These are phyloP conservation scores for Phainopepla nitens DNA, from an alignment of 2,113 vertebrate species.

Conservation along the genomic window DNA sequence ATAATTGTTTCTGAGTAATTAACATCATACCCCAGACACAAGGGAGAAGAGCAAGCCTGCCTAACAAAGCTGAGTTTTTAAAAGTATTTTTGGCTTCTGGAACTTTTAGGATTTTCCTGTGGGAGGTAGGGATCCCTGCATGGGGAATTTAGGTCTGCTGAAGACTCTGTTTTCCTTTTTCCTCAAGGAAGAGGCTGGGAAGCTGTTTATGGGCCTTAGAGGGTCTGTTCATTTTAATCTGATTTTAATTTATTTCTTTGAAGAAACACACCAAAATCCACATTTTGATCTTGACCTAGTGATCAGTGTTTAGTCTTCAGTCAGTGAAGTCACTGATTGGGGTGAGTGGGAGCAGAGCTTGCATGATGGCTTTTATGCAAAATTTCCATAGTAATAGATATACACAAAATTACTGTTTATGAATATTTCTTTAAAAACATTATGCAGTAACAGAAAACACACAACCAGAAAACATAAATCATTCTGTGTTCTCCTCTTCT, in stretches of 20 bases:
- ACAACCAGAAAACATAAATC: background rate
- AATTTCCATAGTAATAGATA: background rate
- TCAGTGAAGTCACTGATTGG: background rate
- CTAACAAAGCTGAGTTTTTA: background rate
- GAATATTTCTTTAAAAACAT: background rate
- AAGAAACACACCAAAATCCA: background rate
- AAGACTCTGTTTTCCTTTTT: background rate
- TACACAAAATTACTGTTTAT: background rate
- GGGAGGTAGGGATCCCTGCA: background rate
- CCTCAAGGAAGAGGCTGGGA: background rate
- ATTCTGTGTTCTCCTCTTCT: background rate
- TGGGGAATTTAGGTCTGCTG: background rate
- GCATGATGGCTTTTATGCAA: background rate
- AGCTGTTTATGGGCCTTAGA: background rate
- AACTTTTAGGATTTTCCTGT: background rate
- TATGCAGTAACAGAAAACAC: background rate
- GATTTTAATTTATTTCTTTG: background rate
- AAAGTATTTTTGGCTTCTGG: background rate
- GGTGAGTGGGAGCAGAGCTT: background rate
- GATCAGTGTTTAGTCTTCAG: background rate
- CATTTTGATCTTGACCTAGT: background rate
- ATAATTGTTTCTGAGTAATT: background rate
- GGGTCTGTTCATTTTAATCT: background rate
- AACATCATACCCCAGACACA: background rate
- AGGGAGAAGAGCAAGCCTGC: background rate